Base-by-base conservation (phyloP, 2,888 invertebrate genomes). In the Creontiades dilutus region DNA sequence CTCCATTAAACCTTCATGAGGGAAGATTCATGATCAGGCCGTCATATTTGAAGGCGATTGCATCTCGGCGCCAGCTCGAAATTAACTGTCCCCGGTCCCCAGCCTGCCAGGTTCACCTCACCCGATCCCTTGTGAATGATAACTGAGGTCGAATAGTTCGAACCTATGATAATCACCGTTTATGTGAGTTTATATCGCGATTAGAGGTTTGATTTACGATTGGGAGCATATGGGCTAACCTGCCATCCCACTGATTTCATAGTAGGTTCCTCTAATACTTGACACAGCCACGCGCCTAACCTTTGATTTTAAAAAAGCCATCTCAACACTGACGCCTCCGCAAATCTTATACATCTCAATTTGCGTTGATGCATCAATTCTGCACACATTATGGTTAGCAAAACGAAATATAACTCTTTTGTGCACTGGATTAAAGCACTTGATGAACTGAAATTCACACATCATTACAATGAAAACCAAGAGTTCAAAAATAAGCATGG, bases 11-110 rank as follows among this genome's bases (percentile, higher is more conserved):
- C 68, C 68, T 68, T 68, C 68, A 68, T 68, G 23, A 68, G 68
- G 68, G 68, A 68, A 68, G 68, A 68, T 68, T 68, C 68, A 68
- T 68, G 68, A 61, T 61, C 61, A 61, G 61, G 68, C 27, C 68
- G 68, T 68, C 68, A 68, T 68, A 68, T 68, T 68, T 19, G 68
- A 19, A 68, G 68, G 68, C 68, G 68, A 68, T 68, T 68, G 68
- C 68, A 68, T 68, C 68, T 68, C 68, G 68, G 68, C 68, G 68
- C 68, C 68, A 68, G 68, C 23, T 68, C 9, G 68, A 68, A 68
- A 68, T 68, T 68, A 68, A 68, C 68, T 68, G 68, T 68, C 68
- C 68, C 27, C 68, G 23, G 68, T 68, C 68, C 68, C 27, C 68
- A 68, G 23, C 68, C 23, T 68, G 12, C 16, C 23, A 68, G 19